Conservation (phyloP, 2,113 vertebrate species). For the Tupaia chinensis region DNA sequence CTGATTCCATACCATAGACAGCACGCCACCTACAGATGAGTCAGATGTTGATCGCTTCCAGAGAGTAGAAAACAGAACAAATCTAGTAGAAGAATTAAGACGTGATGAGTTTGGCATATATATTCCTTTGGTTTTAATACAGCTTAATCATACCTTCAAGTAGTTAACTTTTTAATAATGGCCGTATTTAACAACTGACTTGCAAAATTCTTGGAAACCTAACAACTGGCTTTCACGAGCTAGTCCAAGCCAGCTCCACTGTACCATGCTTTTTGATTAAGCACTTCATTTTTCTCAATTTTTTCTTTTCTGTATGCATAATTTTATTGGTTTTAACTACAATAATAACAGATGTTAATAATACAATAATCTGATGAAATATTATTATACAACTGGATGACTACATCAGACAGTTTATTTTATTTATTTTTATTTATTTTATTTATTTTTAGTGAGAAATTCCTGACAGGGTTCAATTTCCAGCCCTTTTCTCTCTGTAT, state of each 20-base stretch:
- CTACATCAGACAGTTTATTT: too few relatives aligned
- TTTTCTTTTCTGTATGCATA: neutral
- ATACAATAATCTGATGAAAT: too few relatives aligned
- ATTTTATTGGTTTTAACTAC: too few relatives aligned
- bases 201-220: neutral
- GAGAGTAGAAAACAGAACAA: neutral
- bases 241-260: neutral
- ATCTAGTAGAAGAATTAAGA: neutral
- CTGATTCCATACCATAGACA: accelerated
- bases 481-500: too few relatives aligned
- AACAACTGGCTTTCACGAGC: neutral
- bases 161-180: neutral
- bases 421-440: too few relatives aligned
- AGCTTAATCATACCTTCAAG: neutral
- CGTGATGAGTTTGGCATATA: neutral
- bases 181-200: neutral
- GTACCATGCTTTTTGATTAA: neutral
- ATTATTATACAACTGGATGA: too few relatives aligned
- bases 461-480: too few relatives aligned
- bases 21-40: neutral
- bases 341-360: too few relatives aligned
- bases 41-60: neutral
- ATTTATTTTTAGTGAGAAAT: too few relatives aligned
- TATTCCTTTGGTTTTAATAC: neutral
- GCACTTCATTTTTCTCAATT: neutral